Percentiles rank a stretch among this genome's conserved stretches.
These are phyloP conservation scores for Setophaga kirtlandii DNA, from an alignment of 2,113 vertebrate genomes.

Conservation along the genomic window DNA sequence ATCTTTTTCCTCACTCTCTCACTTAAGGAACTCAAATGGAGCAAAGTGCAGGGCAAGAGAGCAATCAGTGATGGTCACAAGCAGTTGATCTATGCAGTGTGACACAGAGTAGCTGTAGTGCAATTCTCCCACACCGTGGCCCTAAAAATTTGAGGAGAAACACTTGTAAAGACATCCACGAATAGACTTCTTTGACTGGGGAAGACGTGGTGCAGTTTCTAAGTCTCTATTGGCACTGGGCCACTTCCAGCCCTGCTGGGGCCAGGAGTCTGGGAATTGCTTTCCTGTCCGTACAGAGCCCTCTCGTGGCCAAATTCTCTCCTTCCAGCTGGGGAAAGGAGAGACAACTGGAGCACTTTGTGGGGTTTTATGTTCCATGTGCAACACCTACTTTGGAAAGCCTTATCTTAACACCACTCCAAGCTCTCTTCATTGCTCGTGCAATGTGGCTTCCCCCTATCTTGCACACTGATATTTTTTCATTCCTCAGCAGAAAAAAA, in stretches of 20 bases:
- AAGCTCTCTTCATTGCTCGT: not conserved
- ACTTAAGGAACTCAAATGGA: not conserved
- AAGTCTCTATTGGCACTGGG: accelerated
- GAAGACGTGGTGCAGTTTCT: accelerated
- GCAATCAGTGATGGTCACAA: not conserved
- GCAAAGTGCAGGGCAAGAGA: not conserved
- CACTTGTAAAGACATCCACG: not conserved
- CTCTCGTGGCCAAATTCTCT: constrained; percentile 8
- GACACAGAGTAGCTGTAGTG: not conserved
- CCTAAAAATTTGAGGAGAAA: not conserved
- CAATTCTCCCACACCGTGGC: not conserved
- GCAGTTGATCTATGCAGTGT: not conserved
- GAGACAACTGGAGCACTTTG: accelerated
- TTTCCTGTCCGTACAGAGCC: not conserved
- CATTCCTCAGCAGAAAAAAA: not conserved
- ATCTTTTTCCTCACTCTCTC: not conserved
- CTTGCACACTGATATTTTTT: accelerated
- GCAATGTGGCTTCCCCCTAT: not conserved
- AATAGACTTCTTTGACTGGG: not conserved
- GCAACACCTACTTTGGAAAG: not conserved
- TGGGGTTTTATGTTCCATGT: not conserved
- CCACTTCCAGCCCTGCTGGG: not conserved
- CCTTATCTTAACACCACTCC: not conserved
- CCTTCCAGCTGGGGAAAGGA: not conserved
- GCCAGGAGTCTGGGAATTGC: no score